Evolutionary conservation across 2,113 vertebrate genomes (phyloP).

Genomic region (Menura novaehollandiae): DNA sequence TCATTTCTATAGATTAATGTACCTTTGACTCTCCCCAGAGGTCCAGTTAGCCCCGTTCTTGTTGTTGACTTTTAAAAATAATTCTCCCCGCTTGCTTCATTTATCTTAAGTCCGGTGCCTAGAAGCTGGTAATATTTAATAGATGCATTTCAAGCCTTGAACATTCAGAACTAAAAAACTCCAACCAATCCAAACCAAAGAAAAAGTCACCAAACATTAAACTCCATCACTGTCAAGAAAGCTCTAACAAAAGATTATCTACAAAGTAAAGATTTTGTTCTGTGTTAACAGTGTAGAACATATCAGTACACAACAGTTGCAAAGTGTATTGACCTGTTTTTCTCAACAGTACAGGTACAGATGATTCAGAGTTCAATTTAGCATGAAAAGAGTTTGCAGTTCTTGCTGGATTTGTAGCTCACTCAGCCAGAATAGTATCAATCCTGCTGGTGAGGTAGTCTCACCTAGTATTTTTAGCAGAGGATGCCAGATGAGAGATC

Average conservation of each 20-base stretch:
- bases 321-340: not conserved
- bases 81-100: not conserved
- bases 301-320: not conserved
- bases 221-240: not conserved
- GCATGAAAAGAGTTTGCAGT: not conserved
- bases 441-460: not conserved
- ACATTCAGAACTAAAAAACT: not conserved
- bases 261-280: not conserved
- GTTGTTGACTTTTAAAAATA: not conserved
- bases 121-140: not conserved
- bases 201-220: not conserved
- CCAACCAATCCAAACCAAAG: not conserved
- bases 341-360: not conserved
- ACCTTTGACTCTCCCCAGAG: not conserved
- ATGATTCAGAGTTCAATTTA: not conserved
- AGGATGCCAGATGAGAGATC: not conserved
- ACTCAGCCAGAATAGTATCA: not conserved
- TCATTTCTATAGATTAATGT: not conserved
- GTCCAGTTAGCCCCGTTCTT: not conserved
- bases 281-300: not conserved
- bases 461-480: not conserved
- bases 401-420: not conserved
- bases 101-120: not conserved
- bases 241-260: not conserved
- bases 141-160: not conserved